Evolutionary conservation across 1,140 invertebrate genomes (phyloP).

Genomic region (Carcinoscorpius rotundicauda): DNA sequence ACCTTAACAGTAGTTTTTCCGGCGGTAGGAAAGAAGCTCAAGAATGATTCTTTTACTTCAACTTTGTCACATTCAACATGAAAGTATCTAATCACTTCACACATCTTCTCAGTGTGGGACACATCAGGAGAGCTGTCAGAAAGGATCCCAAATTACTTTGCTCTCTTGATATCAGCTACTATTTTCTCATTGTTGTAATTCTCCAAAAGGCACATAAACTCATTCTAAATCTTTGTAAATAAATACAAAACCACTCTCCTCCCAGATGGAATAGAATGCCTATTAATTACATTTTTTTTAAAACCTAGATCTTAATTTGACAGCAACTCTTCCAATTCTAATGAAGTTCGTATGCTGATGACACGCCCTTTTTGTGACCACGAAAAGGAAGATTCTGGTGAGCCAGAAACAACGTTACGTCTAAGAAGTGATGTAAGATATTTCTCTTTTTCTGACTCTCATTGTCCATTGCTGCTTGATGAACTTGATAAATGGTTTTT

Average conservation of each 20-base stretch:
- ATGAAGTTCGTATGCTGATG: neutral
- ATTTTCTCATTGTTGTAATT: neutral
- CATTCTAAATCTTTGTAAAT: neutral
- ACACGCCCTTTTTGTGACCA: neutral
- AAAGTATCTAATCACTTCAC: neutral
- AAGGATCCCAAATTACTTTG: neutral
- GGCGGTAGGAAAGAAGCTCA: neutral
- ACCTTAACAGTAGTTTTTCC: neutral
- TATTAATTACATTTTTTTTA: neutral
- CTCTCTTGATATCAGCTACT: neutral
- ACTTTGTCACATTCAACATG: neutral
- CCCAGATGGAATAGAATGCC: neutral
- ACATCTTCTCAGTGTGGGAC: neutral
- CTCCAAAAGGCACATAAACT: neutral
- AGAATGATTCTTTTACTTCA: neutral
- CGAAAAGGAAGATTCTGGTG: neutral
- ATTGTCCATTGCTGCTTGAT: too few species aligned
- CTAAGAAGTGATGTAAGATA: neutral
- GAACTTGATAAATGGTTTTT: too few species aligned
- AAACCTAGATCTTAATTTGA: neutral
- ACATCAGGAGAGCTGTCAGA: neutral
- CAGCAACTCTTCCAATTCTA: neutral
- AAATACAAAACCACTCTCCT: neutral
- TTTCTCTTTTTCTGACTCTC: neutral
- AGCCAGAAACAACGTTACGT: neutral